phyloP scores from a whole-genome alignment of 1,140 invertebrate species.

The Trichogramma pretiosum region DNA sequence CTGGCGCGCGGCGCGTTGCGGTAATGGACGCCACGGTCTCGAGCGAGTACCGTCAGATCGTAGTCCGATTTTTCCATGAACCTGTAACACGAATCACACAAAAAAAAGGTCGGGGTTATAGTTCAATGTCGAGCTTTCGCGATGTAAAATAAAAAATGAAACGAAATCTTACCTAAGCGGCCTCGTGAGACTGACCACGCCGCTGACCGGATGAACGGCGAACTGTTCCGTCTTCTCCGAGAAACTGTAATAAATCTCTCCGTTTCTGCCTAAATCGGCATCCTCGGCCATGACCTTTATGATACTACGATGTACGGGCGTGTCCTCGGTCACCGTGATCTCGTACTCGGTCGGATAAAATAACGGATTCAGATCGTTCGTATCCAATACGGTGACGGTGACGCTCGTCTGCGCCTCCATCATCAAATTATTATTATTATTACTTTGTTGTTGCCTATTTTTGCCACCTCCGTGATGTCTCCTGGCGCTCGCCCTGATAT shows the following conservation, averaged over 20 bases:
- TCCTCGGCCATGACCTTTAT: constrained; percentile 78
- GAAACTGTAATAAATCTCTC: constrained; percentile 94
- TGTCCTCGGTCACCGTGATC: constrained; percentile 81
- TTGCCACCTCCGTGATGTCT: constrained; percentile 47
- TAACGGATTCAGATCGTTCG: constrained; percentile 85
- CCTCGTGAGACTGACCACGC: constrained; percentile 75
- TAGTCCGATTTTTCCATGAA: constrained; percentile 61
- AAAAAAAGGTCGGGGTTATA: background rate
- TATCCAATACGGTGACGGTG: constrained; percentile 73
- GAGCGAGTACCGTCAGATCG: constrained; percentile 69
- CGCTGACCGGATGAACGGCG: constrained; percentile 85
- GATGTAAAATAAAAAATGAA: no score
- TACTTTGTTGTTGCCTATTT: constrained; percentile 41
- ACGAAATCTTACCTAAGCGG: constrained; percentile 61
- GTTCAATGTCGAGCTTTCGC: no score
- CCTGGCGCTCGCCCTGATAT: constrained; percentile 65
- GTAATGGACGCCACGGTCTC: constrained; percentile 68
- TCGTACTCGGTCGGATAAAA: constrained; percentile 84
- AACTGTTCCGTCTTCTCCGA: constrained; percentile 74
- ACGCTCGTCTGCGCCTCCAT: constrained; percentile 67
- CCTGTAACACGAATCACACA: constrained; percentile 26
- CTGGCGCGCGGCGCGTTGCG: constrained; percentile 53
- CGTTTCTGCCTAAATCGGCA: constrained; percentile 87
- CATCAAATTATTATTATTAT: no score
- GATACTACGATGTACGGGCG: constrained; percentile 70